Evolutionary conservation across 2,888 invertebrate species (phyloP).

Genomic region (Crepidodera aurea): DNA sequence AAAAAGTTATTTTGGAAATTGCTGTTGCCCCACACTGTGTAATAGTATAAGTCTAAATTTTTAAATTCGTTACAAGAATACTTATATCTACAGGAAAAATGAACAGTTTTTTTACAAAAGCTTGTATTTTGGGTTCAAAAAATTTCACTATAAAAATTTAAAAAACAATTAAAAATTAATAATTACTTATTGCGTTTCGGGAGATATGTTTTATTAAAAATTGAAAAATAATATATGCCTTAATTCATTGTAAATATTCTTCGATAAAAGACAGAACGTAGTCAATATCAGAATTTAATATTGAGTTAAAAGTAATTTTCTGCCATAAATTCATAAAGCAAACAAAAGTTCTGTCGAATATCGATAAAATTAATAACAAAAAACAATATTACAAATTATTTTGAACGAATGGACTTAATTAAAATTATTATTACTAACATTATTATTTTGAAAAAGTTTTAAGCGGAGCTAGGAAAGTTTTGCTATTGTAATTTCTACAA

Average conservation of each 20-base stretch:
- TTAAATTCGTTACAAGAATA: constrained; percentile 59
- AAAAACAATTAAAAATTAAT: background rate
- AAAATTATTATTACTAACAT: constrained; percentile 15
- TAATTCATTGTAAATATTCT: background rate
- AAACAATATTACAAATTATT: constrained; percentile 4
- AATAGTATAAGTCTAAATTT: constrained; percentile 45
- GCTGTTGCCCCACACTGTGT: constrained; percentile 19
- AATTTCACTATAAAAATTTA: background rate
- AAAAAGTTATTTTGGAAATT: background rate
- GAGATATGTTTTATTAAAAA: constrained; percentile 53
- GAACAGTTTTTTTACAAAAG: constrained; percentile 35
- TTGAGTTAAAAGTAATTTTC: background rate
- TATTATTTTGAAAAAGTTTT: constrained; percentile 35
- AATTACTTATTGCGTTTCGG: constrained; percentile 52
- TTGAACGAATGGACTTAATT: constrained; percentile 18
- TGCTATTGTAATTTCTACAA: constrained; percentile 48
- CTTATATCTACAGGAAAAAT: constrained; percentile 51
- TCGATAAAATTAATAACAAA: background rate
- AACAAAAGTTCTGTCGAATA: background rate
- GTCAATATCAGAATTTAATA: background rate
- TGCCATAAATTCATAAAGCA: background rate
- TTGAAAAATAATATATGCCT: constrained; percentile 28
- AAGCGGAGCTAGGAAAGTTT: constrained; percentile 45
- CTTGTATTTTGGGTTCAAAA: constrained; percentile 32
- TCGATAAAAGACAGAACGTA: background rate